Percentiles rank a stretch among this genome's conserved stretches.
phyloP scores from a whole-genome alignment of 2,888 invertebrate species.

The Ectemnius lituratus region DNA sequence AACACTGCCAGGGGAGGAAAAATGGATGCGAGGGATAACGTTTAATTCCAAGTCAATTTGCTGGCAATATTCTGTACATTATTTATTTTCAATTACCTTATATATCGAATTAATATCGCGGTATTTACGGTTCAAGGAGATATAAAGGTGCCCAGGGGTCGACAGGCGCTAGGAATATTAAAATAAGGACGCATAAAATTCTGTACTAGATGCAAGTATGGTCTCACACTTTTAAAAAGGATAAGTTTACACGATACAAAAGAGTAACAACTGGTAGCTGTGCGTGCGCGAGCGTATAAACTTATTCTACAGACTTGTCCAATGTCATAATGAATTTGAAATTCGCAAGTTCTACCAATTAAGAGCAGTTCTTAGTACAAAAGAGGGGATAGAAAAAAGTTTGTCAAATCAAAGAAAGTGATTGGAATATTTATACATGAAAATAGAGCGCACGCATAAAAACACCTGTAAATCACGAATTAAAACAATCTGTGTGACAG shows the following conservation, averaged over 20 bases:
- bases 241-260: constrained; percentile 51
- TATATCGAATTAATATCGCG: constrained; percentile 41
- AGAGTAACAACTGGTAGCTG: constrained; percentile 24
- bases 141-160: constrained; percentile 48
- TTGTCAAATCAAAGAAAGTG: too few relatives aligned
- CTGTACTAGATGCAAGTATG: constrained; percentile 35
- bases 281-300: constrained; percentile 15
- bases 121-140: constrained; percentile 39
- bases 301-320: too few relatives aligned
- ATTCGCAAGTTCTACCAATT: neutral
- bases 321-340: too few relatives aligned
- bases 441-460: too few relatives aligned
- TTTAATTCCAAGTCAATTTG: constrained; percentile 64
- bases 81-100: constrained; percentile 64
- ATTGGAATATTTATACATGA: too few relatives aligned
- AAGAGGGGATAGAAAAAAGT: too few relatives aligned
- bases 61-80: constrained; percentile 59
- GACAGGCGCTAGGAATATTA: constrained; percentile 28
- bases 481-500: too few relatives aligned
- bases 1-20: constrained; percentile 54
- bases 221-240: constrained; percentile 39
- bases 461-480: too few relatives aligned
- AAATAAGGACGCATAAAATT: constrained; percentile 41
- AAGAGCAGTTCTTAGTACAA: neutral
- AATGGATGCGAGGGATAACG: constrained; percentile 37